These are phyloP conservation scores for Darevskia mixta DNA, from an alignment of 2,797 vertebrate genomes.

Conservation along the genomic window DNA sequence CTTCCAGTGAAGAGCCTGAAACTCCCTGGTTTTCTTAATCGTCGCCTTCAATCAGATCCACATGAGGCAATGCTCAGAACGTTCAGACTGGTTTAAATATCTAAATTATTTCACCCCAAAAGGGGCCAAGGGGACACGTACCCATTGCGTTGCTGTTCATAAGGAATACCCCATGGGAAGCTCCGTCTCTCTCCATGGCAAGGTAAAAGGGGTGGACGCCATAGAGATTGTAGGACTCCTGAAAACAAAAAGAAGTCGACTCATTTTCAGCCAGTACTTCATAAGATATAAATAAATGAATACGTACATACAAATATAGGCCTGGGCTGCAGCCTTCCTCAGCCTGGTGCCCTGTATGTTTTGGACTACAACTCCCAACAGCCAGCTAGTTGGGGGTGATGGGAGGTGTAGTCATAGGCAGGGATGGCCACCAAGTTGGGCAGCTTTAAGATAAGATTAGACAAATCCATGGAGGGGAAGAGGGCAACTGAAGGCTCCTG, in stretches of 20 bases:
- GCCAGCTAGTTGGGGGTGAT: too few species aligned
- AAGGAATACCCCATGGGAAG: constrained; percentile 79
- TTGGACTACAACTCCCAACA: too few species aligned
- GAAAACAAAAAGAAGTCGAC: neutral
- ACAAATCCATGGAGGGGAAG: too few species aligned
- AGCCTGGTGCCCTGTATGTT: too few species aligned
- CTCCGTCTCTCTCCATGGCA: constrained; percentile 83
- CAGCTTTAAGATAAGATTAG: too few species aligned
- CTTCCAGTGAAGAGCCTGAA: too few species aligned
- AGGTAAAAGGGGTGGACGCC: constrained; percentile 91
- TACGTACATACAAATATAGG: too few species aligned
- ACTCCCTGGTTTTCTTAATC: neutral
- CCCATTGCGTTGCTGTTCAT: constrained; percentile 86
- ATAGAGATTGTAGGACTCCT: constrained; percentile 89
- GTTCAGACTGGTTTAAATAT: neutral
- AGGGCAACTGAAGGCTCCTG: too few species aligned
- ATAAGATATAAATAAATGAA: too few species aligned
- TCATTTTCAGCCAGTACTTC: neutral
- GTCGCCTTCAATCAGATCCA: neutral
- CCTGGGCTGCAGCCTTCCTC: too few species aligned
- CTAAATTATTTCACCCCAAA: neutral
- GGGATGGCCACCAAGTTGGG: too few species aligned
- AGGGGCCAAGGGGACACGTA: constrained; percentile 71
- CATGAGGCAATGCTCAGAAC: neutral
- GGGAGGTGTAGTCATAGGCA: too few species aligned